Conservation (phyloP, 2,797 vertebrate genomes). For the Pelobates cultripes region DNA sequence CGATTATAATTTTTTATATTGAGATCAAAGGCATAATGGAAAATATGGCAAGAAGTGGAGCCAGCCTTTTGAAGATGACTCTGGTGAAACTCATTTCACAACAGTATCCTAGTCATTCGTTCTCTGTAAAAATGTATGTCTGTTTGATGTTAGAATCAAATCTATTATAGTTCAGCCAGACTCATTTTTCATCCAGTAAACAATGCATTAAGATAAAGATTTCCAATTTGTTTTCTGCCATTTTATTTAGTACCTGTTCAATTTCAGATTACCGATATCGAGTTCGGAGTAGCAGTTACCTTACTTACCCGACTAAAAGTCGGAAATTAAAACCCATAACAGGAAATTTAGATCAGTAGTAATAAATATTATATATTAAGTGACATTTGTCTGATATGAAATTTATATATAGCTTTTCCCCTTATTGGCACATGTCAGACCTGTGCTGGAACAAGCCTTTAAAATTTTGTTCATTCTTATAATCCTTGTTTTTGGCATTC, state of each 20-base stretch:
- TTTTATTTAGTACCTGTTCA: not conserved
- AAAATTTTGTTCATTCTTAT: no score
- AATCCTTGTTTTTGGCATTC: no score
- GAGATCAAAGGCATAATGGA: conserved; percentile 14
- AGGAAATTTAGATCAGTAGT: no score
- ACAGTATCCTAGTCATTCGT: conserved; percentile 3
- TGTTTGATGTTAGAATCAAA: not conserved
- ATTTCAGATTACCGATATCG: not conserved
- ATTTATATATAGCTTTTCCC: no score
- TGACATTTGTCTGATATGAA: no score
- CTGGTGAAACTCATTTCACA: not conserved
- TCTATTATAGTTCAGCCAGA: conserved; percentile 4
- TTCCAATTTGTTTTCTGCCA: not conserved
- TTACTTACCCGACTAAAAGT: not conserved
- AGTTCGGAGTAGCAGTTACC: not conserved
- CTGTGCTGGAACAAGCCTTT: no score
- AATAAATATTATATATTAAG: no score
- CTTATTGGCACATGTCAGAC: no score
- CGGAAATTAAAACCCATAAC: not conserved
- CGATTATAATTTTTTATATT: conserved; percentile 6
- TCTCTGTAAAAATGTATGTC: not conserved
- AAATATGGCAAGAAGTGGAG: conserved; percentile 6
- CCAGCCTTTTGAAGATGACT: conserved; percentile 9
- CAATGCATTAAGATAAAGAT: conserved; percentile 1
- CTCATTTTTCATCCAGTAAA: not conserved